Evolutionary conservation across 1,140 invertebrate genomes (phyloP), one percentile per base, ranked within the genome.

Genomic region (Scaptomyza graminum): DNA sequence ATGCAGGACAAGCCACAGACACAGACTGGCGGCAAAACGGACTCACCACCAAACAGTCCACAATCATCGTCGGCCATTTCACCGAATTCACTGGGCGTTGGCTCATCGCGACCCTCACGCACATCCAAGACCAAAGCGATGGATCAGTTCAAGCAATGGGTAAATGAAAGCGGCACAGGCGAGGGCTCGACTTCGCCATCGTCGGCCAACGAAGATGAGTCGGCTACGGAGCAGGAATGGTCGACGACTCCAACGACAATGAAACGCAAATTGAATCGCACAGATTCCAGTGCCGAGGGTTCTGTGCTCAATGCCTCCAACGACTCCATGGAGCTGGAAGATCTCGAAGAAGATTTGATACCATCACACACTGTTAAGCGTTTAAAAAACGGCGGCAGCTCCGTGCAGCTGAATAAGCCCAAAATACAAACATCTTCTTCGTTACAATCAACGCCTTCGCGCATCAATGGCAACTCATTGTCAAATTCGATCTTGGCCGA

Each of bases 71-170:
- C 73, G 9, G 76, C 81, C 8, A 67, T 74, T 31, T 81, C 83
- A 15, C 84, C 88, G 11, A 66, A 61, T 59, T 66, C 73, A 34
- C 54, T 51, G 41, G 43, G 39, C 9, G 13, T 59, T 47, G 44
- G 63, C 57, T 46, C 59, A 5, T 95, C 95, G 18, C 94, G 96
- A 12, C 94, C 96, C 5, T 94, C 95, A 79, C 93, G 96, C 4
- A 95, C 94, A 8, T 96, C 96, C 76, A 96, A 96, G 92, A 95
- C 95, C 41, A 96, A 95, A 77, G 96, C 96, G 1, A 93, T 96
- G 92, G 95, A 96, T 92, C 95, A 96, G 91, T 96, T 97, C n/a
- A 96, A 96, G 82, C 94, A 95, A 66, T 97, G 96, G 96, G 90
- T 88, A 0, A 75, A 56, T 11, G 79, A 90, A 22, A 69, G 65